Base-by-base conservation (phyloP, 2,797 vertebrate genomes). In the Xenentodon cancila region DNA sequence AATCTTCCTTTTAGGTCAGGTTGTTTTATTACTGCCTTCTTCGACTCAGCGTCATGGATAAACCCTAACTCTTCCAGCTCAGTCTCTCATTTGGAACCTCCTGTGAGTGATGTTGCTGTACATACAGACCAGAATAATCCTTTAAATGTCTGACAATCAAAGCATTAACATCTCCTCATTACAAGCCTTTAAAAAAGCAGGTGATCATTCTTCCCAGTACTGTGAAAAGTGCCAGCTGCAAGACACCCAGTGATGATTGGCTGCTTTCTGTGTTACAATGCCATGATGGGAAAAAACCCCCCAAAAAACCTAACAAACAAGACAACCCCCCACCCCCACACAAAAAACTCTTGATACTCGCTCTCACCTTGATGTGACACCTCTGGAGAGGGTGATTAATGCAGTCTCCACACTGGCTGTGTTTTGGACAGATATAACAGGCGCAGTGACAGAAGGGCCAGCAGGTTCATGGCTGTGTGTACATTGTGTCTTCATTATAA, bases 401-500 rank as follows among this genome's bases (percentile, higher is more conserved):
- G 71, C 61, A 65, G 62, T 71, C 57, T 75, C 67, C 62, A 67
- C 50, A 57, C 67, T 56, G 59, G 45, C 63, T 71, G 59, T 40
- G 40, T 68, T 53, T 64, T 50, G 73, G 49, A 25, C 18, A 7
- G 53, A 59, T 68, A 45, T 56, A 80, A 59, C 67, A 63, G 61
- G 53, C 37, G 49, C 68, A 79, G 84, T 86, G 77, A 83, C 72
- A 72, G 69, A 74, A 22, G 51, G 69, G 68, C 73, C 75, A 76
- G 71, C 53, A 70, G 84, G 73, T 69, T 62, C 66, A n/a, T 22
- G 57, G 71, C 60, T 9, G 13, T 71, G 59, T 77, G 66, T 76
- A 84, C 85, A 85, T 81, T 85, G 76, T 85, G 80, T 90, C 89
- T 91, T 90, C 88, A 90, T 91, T 89, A 89, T 84, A 81, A 69